These are phyloP conservation scores for Margaritifera margaritifera DNA, from an alignment of 2,888 invertebrate genomes.

Conservation along the genomic window DNA sequence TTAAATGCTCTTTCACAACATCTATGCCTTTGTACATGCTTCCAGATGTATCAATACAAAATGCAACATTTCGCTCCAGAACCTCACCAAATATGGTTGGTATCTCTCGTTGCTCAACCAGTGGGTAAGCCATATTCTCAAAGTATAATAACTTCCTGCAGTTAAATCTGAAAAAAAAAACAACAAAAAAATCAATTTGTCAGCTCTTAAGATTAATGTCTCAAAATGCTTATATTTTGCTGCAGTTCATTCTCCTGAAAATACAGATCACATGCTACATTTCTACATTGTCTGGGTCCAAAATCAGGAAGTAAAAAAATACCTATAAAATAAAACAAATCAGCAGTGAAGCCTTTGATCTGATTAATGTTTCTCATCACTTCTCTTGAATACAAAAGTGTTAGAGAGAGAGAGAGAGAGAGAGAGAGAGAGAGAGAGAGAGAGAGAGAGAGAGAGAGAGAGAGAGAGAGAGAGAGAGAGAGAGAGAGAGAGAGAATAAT, in stretches of 20 bases:
- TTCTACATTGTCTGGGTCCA: too few relatives aligned
- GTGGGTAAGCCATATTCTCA: slow-evolving; percentile 25
- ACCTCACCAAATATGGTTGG: slow-evolving; percentile 69
- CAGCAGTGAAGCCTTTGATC: too few relatives aligned
- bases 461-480: too few relatives aligned
- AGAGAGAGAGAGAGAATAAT: too few relatives aligned
- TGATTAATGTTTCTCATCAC: too few relatives aligned
- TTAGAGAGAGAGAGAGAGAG: too few relatives aligned
- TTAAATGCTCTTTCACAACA: slow-evolving; percentile 69
- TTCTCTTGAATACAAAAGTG: too few relatives aligned
- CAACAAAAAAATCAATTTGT: neutral
- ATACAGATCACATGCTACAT: too few relatives aligned
- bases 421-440: too few relatives aligned
- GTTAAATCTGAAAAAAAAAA: slow-evolving; percentile 4
- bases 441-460: too few relatives aligned
- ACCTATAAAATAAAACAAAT: neutral
- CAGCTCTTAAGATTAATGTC: neutral
- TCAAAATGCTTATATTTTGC: neutral
- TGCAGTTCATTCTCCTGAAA: neutral
- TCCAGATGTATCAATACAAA: slow-evolving; percentile 72
- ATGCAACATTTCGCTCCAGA: slow-evolving; percentile 67
- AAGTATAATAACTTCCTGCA: neutral
- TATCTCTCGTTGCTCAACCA: slow-evolving; percentile 38
- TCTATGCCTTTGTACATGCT: slow-evolving; percentile 69
- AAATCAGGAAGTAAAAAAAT: neutral